Evolutionary conservation across 2,888 invertebrate species (phyloP), one percentile per base, ranked within the genome.

Genomic region (Dicranocentrus wangi): DNA sequence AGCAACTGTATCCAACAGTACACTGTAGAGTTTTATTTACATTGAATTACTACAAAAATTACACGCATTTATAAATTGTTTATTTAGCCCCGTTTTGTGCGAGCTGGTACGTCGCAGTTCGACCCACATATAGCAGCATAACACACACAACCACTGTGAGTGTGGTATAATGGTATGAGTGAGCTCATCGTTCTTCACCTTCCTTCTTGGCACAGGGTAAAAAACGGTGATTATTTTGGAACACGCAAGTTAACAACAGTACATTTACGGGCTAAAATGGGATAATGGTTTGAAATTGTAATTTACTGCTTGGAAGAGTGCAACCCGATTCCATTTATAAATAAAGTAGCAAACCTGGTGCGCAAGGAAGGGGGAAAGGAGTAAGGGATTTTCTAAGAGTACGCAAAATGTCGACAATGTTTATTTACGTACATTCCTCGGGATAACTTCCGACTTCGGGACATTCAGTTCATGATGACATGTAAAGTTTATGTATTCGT

Each of bases 41-140:
- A n/a, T n/a, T n/a, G n/a, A n/a, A n/a, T n/a, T n/a, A n/a, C n/a
- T n/a, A n/a, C n/a, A 32, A 32, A 32, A 32, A 32, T 32, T 32
- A 32, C 32, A 32, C 32, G 32, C 58, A 58, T 70, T 70, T 58
- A 58, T 25, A 70, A 58, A 58, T 51, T 70, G 70, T 70, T 70
- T 70, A 58, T 42, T 5, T 70, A 70, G 58, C 70, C 70, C 42
- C 70, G 42, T 70, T 70, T 27, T 10, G 39, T 39, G 39, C n/a
- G 47, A 10, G n/a, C 15, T 47, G 13, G 47, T 47, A n/a, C 47
- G 47, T 2, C 47, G 47, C n/a, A n/a, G 47, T 47, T n/a, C 15
- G n/a, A 47, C 39, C 39, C 39, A n/a, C n/a, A n/a, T n/a, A n/a
- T n/a, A n/a, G n/a, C n/a, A n/a, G n/a, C n/a, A n/a, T 13, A 39